Evolutionary conservation across 2,888 invertebrate species (phyloP), one percentile per base, ranked within the genome.

Genomic region (Phorcus lineatus): DNA sequence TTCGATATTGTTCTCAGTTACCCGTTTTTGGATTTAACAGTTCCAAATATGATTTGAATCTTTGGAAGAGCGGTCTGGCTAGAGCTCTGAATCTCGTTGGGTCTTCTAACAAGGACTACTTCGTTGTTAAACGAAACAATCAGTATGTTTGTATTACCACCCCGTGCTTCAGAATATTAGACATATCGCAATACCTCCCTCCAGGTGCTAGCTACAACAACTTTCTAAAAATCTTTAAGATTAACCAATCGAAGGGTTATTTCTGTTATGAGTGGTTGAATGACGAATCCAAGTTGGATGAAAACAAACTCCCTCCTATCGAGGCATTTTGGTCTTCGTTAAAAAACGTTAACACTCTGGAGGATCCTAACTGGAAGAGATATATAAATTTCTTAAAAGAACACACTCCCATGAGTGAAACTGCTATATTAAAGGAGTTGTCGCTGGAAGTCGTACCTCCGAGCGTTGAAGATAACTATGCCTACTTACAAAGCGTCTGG

Each of bases 111-210:
- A 47, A 47, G 47, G 47, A 47, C 47, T 47, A 47, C 47, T 47
- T 74, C 40, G 40, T 74, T n/a, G 36, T 74, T 22, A 74, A 74
- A 40, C 40, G 52, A 74, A 74, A 74, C 52, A 74, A 74, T 40
- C 74, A 74, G 40, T 74, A 74, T 40, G 22, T 74, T 40, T 74
- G 74, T 40, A 74, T 74, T 17, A 22, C 47, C 16, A 74, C 74
- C 52, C 36, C 28, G 36, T 22, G 36, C 17, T 74, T 74, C 36
- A 13, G 74, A 47, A 47, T 74, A 47, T 40, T 74, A 40, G 74
- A 74, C 74, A 31, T 74, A 36, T 74, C 74, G 22, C 74, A 74
- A 47, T 74, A 74, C 36, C 74, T 74, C 40, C 74, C 74, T 36
- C 74, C 74, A 22, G 36, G 74, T 36, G 36, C 74, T 40, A 47